Percentiles rank a stretch among this genome's conserved stretches.
These are phyloP conservation scores for Amniataba percoides DNA, from an alignment of 2,797 vertebrate genomes.

Conservation along the genomic window DNA sequence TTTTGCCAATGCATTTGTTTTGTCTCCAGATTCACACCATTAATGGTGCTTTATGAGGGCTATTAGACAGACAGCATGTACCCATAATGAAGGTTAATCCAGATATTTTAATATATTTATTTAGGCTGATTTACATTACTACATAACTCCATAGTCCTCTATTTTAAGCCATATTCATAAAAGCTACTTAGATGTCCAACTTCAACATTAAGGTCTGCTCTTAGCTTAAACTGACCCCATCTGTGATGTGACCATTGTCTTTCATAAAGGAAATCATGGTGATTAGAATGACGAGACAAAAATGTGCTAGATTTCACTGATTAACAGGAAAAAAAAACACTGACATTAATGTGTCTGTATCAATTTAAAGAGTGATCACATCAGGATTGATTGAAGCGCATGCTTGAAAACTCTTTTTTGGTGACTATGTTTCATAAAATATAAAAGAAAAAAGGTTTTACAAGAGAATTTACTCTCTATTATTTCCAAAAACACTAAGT, in stretches of 20 bases:
- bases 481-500: not conserved
- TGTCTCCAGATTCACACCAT: not conserved
- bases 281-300: not conserved
- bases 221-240: too few relatives aligned
- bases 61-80: conserved; percentile 16
- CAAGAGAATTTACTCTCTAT: not conserved
- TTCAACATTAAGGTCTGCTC: too few relatives aligned
- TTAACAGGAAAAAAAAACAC: not conserved
- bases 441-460: not conserved
- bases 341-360: not conserved
- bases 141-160: not conserved
- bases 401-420: not conserved
- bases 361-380: not conserved
- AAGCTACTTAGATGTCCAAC: not conserved
- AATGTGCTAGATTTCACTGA: not conserved
- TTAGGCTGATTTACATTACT: not conserved
- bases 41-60: conserved; percentile 16
- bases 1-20: not conserved
- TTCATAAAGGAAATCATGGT: not conserved
- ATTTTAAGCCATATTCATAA: not conserved
- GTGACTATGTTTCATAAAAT: not conserved
- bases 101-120: conserved; percentile 4
- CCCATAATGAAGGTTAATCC: conserved; percentile 19
- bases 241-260: not conserved
- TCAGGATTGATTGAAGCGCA: not conserved